Evolutionary conservation across 2,113 vertebrate species (phyloP), one percentile per base, ranked within the genome.

Genomic region (Bubo bubo): DNA sequence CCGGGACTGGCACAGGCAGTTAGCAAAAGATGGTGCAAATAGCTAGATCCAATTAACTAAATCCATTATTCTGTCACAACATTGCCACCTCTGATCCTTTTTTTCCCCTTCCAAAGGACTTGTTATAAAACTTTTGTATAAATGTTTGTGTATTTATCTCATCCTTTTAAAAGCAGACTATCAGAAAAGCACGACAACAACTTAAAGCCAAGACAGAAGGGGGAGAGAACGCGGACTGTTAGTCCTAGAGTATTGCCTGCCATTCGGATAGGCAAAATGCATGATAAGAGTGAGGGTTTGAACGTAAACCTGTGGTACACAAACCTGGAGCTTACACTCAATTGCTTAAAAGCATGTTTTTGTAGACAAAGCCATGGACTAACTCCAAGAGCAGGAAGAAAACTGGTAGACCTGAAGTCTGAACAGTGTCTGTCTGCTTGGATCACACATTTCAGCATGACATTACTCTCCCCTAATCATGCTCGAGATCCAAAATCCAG

Each of bases 11-110:
- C 84, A 90, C 17, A 60, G 43, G 58, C 95, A 79, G 66, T 79
- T 49, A 87, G 92, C 14, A 79, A 75, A 90, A 88, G 86, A 70
- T 47, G 35, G 27, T 73, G 70, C 60, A 70, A 66, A 79, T 43
- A 86, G 34, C 27, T 75, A 94, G 81, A 95, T 93, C 90, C 93
- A 86, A 96, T 96, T 97, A 96, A 95, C 39, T 86, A 56, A 64
- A 90, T 73, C 92, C 85, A 21, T 8, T 8, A 4, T 50, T 94
- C 62, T 91, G 58, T 76, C 95, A 94, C 92, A 95, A 73, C 8
- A 3, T 72, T 83, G 49, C 43, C 62, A 79, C 24, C 6, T 76
- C 70, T 0, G 4, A 45, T 81, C 27, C 8, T 18, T 80, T 55
- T 58, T 20, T 28, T 60, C 0, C 27, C 14, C 11, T 52, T 37